Evolutionary conservation across 2,113 vertebrate species (phyloP), one percentile per base, ranked within the genome.

Genomic region (Hucho hucho): DNA sequence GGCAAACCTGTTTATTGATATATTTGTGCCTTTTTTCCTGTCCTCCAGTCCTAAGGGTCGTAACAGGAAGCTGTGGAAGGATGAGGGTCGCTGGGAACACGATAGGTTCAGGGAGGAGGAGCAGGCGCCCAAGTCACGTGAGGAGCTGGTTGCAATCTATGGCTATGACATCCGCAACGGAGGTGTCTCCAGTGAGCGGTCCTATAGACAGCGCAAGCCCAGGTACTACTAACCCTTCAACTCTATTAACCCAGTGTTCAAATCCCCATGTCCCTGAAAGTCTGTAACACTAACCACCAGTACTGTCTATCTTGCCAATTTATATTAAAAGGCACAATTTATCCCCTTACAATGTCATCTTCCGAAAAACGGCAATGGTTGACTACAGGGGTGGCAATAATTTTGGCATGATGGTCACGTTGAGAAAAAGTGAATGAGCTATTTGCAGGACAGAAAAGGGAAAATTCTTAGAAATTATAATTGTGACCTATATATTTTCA

Each of bases 61-160:
- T 0, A 96, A 98, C 88, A 90, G 97, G 75, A 98, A 97, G 86
- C 80, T 99, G 25, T 99, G 98, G 98, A 99, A 99, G 80, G 97
- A 99, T 0, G 97, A 99, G 78, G 98, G 97, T 2, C 94, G 97
- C 43, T 99, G 98, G 98, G 96, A 96, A 1, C 98, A 99, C 0
- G 98, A 99, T 85, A 93, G 87, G n/a, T 99, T 99, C 89, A 93
- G 96, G 22, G 98, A 99, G 89, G 98, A 99, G 12, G 98, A 99
- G 75, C 98, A 99, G 86, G 97, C 96, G 4, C 98, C 98, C 0
- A 99, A 99, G 87, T 96, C 95, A 67, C 94, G 97, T 4, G 95
- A 98, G 76, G 98, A 99, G 85, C 94, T 99, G 63, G 94, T 99
- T 0, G 94, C 97, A 0, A 91, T 96, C n/a, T 99, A 99, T 0